Percentiles rank a stretch among this genome's conserved stretches.
phyloP scores from a whole-genome alignment of 2,888 invertebrate genomes.

The Balanococcus diminutus region DNA sequence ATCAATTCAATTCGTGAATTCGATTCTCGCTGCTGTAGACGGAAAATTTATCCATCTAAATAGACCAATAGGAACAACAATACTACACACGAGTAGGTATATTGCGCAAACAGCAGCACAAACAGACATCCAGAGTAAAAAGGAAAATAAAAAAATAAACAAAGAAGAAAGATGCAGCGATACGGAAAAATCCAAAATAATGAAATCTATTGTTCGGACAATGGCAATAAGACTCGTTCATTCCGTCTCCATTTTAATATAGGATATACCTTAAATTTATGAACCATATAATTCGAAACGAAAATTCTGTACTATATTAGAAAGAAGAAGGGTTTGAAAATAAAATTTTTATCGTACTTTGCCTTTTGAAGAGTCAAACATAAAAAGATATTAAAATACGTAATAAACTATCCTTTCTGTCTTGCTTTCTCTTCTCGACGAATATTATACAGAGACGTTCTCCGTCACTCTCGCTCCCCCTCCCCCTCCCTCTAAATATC shows the following conservation, averaged over 20 bases:
- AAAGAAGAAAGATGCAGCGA: slow-evolving; percentile 25
- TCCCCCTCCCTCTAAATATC: not conserved
- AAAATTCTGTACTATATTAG: slow-evolving; percentile 26
- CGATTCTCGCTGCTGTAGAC: not conserved
- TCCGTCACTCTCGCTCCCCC: not conserved
- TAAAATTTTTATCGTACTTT: slow-evolving; percentile 38
- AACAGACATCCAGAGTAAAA: not conserved
- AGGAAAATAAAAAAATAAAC: not conserved
- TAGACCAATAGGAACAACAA: not conserved
- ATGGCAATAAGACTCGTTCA: slow-evolving; percentile 33
- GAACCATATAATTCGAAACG: slow-evolving; percentile 42
- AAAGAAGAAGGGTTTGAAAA: slow-evolving; percentile 30
- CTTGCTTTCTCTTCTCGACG: not conserved
- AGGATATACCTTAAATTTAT: slow-evolving; percentile 40
- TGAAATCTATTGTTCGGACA: slow-evolving; percentile 42
- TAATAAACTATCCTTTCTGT: slow-evolving; percentile 13
- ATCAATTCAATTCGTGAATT: too few species aligned
- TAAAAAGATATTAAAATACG: slow-evolving; percentile 42
- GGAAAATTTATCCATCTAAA: not conserved
- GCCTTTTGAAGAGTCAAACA: slow-evolving; percentile 30
- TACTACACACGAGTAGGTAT: not conserved
- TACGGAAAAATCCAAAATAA: slow-evolving; percentile 19
- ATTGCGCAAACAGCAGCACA: not conserved
- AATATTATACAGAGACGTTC: not conserved
- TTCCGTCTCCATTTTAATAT: slow-evolving; percentile 32